A percentile compares a stretch with the other conserved stretches of the same genome.
These are phyloP conservation scores for Acanthosoma haemorrhoidale DNA, from an alignment of 2,888 invertebrate species.

Conservation along the genomic window DNA sequence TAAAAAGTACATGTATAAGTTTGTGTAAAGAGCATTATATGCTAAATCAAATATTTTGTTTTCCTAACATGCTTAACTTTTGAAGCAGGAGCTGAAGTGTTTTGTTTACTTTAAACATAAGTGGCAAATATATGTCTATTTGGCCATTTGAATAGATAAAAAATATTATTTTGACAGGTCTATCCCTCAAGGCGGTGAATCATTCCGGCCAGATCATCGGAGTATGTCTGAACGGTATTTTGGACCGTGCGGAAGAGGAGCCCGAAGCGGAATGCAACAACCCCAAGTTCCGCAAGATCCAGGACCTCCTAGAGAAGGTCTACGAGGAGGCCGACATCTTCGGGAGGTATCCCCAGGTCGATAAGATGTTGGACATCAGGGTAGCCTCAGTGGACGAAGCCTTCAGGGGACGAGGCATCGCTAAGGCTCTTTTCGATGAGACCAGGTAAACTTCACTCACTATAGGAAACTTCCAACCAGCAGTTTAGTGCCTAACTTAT, in stretches of 20 bases:
- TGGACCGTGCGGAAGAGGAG: conserved; percentile 42
- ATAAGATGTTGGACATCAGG: conserved; percentile 56
- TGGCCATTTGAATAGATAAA: no score
- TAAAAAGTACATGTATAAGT: no score
- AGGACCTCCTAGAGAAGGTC: conserved; percentile 55
- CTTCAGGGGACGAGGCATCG: conserved; percentile 63
- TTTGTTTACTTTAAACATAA: no score
- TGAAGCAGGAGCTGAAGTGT: no score
- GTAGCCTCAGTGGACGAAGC: conserved; percentile 61
- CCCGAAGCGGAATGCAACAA: conserved; percentile 54
- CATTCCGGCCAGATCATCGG: conserved; percentile 55
- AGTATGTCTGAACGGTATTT: conserved; percentile 52
- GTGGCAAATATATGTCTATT: no score
- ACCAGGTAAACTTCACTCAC: no score
- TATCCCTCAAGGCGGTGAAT: conserved; percentile 61
- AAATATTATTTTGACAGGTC: conserved; percentile 40
- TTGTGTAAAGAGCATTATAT: no score
- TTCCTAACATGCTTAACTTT: no score
- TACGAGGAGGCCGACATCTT: conserved; percentile 55
- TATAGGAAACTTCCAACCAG: no score
- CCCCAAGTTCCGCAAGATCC: conserved; percentile 60
- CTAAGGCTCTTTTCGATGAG: conserved; percentile 56
- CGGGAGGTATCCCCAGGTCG: conserved; percentile 53
- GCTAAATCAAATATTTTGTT: no score
- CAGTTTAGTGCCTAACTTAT: no score